Percentiles rank a stretch among this genome's conserved stretches.
phyloP scores from a whole-genome alignment of 2,888 invertebrate genomes.

The Mythimna impura region DNA sequence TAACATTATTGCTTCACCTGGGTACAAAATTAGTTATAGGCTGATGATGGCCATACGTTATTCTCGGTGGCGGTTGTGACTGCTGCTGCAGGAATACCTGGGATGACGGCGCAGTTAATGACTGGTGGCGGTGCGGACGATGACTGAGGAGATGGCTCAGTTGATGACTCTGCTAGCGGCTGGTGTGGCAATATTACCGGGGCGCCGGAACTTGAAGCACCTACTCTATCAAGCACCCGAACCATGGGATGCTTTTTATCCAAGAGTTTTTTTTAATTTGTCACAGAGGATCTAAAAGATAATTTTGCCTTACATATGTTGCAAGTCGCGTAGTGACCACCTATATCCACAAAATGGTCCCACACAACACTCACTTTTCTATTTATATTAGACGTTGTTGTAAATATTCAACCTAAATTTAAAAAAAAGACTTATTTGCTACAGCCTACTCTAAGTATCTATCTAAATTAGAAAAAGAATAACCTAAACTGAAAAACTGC shows the following conservation, averaged over 20 bases:
- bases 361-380: conserved; percentile 1
- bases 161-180: background rate
- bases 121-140: background rate
- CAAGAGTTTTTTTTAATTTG: background rate
- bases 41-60: conserved; percentile 9
- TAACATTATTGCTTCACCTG: background rate
- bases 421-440: background rate
- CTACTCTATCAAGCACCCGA: conserved; percentile 1
- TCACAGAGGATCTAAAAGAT: background rate
- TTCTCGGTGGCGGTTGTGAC: background rate
- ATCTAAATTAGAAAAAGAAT: background rate
- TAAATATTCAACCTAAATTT: background rate
- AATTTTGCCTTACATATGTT: conserved; percentile 1
- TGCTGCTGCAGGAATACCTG: background rate
- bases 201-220: background rate
- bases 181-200: background rate
- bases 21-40: conserved; percentile 10
- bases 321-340: background rate
- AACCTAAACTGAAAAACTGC: background rate
- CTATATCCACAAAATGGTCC: conserved; percentile 1
- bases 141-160: background rate
- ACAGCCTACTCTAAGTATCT: background rate
- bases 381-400: background rate
- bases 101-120: background rate
- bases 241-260: conserved; percentile 4